Percentiles rank a stretch among this genome's conserved stretches.
Conservation (phyloP, 2,797 vertebrate genomes). For the Artibeus lituratus region DNA sequence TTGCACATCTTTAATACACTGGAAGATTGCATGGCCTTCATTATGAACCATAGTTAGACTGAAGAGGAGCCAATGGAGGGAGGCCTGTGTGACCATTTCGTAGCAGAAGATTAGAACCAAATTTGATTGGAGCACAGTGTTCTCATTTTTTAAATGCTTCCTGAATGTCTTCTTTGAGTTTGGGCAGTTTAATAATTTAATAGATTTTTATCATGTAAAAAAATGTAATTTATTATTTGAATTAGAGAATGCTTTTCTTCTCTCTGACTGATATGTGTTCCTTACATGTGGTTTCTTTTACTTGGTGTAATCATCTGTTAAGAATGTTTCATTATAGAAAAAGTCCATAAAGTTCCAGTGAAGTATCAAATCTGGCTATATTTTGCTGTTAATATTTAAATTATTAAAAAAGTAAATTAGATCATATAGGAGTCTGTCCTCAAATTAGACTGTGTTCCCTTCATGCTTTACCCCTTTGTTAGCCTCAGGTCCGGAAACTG, state of each 20-base stretch:
- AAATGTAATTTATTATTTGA: slow-evolving; percentile 1
- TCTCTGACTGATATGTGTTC: neutral
- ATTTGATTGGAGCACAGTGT: neutral
- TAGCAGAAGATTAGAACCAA: neutral
- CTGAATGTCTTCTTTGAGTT: neutral
- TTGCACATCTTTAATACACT: neutral
- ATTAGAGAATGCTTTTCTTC: neutral
- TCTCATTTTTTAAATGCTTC: slow-evolving; percentile 2
- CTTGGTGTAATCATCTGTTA: neutral
- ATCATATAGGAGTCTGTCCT: neutral
- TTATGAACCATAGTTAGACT: neutral
- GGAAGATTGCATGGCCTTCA: neutral
- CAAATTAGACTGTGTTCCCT: neutral
- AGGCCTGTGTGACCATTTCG: neutral
- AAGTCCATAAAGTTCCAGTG: neutral
- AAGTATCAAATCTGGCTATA: neutral
- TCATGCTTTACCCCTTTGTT: neutral
- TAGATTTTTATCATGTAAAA: neutral
- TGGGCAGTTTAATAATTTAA: neutral
- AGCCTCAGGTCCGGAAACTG: neutral
- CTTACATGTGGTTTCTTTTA: neutral
- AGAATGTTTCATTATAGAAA: neutral
- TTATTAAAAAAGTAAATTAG: neutral
- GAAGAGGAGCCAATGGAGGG: neutral
- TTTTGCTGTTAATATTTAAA: neutral